Conservation (phyloP, 2,797 vertebrate species). For the Diglossa cyanea region DNA sequence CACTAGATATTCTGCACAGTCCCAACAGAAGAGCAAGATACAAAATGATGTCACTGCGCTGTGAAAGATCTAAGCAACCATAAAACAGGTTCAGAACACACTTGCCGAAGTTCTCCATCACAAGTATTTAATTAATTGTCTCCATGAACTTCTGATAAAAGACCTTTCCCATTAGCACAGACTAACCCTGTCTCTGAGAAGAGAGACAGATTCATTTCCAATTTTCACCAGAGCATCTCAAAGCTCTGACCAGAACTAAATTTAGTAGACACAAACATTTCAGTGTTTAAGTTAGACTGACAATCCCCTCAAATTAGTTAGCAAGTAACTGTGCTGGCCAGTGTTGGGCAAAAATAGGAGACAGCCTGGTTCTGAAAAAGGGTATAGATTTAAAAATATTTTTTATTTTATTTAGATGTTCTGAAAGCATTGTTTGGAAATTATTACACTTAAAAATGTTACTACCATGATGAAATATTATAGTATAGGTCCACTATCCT, state of each 20-base stretch:
- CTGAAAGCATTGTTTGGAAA: neutral
- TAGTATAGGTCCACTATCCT: neutral
- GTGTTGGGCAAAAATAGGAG: neutral
- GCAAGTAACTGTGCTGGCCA: neutral
- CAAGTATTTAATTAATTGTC: neutral
- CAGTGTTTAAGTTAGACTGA: neutral
- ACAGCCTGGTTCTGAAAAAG: neutral
- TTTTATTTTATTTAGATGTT: neutral
- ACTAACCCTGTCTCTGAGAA: neutral
- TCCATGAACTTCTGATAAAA: neutral
- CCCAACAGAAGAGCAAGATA: neutral
- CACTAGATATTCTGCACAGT: neutral
- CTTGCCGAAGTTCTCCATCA: neutral
- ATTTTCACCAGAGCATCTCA: neutral
- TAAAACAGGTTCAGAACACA: neutral
- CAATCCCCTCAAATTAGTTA: neutral
- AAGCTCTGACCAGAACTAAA: slow-evolving; percentile 12
- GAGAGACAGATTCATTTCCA: neutral
- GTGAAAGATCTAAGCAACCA: slow-evolving; percentile 4
- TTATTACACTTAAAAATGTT: neutral
- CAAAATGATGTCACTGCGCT: neutral
- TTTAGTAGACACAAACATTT: neutral
- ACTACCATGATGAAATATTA: neutral
- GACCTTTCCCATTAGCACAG: neutral
- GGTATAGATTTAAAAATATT: neutral